Evolutionary conservation across 2,113 vertebrate genomes (phyloP), one percentile per base, ranked within the genome.

Genomic region (Antechinus stuartii): DNA sequence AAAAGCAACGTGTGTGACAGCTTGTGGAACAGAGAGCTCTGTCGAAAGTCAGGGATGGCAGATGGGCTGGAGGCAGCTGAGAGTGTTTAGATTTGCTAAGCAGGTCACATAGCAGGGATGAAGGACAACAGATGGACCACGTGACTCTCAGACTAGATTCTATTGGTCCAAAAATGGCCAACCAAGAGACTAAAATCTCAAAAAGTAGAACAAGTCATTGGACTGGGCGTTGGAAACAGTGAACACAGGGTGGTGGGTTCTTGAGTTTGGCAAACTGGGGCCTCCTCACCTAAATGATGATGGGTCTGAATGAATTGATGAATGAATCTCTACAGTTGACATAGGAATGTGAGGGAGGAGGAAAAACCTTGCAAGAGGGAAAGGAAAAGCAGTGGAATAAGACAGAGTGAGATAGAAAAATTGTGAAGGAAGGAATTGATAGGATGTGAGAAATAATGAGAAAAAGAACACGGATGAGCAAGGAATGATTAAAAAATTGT

Each of bases 1-100:
- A 84, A 84, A 84, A 84, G 68, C 68, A 84, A 84, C n/a, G 68
- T 84, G 68, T 42, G 68, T 84, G 68, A 84, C 68, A 84, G 68
- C 68, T 84, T 84, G 68, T 19, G 1, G 68, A 84, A 84, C 68
- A 42, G 68, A 84, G 68, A 42, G n/a, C 68, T 84, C 68, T 84
- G 68, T 84, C 7, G 68, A 84, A 42, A 84, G 68, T 84, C 68
- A 84, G n/a, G 68, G n/a, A 84, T 84, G 68, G 68, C 68, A 84
- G 68, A 84, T 84, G 68, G 68, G 68, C n/a, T 42, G 68, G 68
- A 84, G 68, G 68, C 68, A 42, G 68, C 68, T 42, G n/a, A 84
- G 35, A 42, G 68, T 42, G 6, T 84, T 19, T 42, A 84, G 68
- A 84, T n/a, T 84, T 84, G n/a, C 68, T 84, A 84, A 84, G 68